Evolutionary conservation across 2,797 vertebrate genomes (phyloP).

Genomic region (Brotula barbata): DNA sequence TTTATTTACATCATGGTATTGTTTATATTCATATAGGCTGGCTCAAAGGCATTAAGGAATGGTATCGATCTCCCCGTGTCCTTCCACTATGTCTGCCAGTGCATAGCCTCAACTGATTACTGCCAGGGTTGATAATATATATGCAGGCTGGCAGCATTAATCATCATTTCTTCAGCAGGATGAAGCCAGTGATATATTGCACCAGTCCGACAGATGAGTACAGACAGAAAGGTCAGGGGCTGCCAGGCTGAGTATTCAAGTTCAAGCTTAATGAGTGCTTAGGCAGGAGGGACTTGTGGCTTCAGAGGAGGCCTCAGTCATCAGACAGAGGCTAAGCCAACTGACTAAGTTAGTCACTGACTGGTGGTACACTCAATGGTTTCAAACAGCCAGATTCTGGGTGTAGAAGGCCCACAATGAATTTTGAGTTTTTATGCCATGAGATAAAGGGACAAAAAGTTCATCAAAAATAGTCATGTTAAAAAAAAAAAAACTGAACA

Average conservation of each 20-base stretch:
- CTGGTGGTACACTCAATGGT: slow-evolving; percentile 54
- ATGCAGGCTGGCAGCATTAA: slow-evolving; percentile 48
- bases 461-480: slow-evolving; percentile 8
- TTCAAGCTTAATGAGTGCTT: slow-evolving; percentile 82
- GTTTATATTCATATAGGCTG: slow-evolving; percentile 39
- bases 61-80: slow-evolving; percentile 45
- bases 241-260: slow-evolving; percentile 74
- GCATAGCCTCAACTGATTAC: slow-evolving; percentile 52
- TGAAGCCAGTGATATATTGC: slow-evolving; percentile 50
- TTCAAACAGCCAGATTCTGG: slow-evolving; percentile 26
- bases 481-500: too few species aligned
- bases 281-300: slow-evolving; percentile 72
- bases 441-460: neutral
- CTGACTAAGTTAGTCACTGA: slow-evolving; percentile 55
- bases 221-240: slow-evolving; percentile 69
- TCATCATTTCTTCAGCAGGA: slow-evolving; percentile 48
- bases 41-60: slow-evolving; percentile 29
- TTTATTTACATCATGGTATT: slow-evolving; percentile 37
- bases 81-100: slow-evolving; percentile 36
- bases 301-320: slow-evolving; percentile 57
- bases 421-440: slow-evolving; percentile 22
- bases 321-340: slow-evolving; percentile 47
- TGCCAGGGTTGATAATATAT: slow-evolving; percentile 53
- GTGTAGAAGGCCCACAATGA: neutral
- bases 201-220: slow-evolving; percentile 53